Percentiles rank a stretch among this genome's conserved stretches.
phyloP scores from a whole-genome alignment of 2,888 invertebrate species.

The Pachliopta kotzebuea region DNA sequence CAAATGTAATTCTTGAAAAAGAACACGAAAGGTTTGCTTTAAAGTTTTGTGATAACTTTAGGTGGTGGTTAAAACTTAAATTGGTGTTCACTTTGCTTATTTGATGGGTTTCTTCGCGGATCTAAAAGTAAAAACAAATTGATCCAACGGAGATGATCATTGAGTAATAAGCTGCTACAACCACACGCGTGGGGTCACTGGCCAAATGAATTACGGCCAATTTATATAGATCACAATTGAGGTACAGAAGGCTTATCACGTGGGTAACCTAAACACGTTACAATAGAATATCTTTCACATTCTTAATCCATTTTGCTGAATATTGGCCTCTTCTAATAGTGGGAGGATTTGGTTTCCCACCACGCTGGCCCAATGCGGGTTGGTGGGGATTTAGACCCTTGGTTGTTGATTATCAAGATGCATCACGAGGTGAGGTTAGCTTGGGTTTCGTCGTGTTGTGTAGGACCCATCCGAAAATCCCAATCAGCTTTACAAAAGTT shows the following conservation, averaged over 20 bases:
- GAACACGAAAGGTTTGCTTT: no score
- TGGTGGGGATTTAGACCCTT: no score
- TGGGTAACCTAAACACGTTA: not conserved
- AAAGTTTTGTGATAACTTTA: no score
- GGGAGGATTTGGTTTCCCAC: no score
- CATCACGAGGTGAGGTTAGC: no score
- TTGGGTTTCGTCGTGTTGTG: no score
- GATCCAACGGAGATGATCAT: conserved; percentile 14
- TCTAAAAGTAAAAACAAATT: not conserved
- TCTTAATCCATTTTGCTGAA: not conserved
- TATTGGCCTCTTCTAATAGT: not conserved
- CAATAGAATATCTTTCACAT: not conserved
- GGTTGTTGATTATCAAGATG: no score
- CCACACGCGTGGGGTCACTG: conserved; percentile 10
- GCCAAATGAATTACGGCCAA: conserved; percentile 9
- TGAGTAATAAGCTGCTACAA: conserved; percentile 8
- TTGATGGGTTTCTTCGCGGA: not conserved
- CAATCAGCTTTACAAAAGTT: no score
- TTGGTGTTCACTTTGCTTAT: no score
- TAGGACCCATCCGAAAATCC: no score
- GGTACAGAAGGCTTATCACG: not conserved
- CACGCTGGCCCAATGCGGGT: no score
- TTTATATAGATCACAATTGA: conserved; percentile 8
- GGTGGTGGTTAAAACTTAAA: no score
- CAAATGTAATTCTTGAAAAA: not conserved